These are phyloP conservation scores for Montipora efflorescens DNA, from an alignment of 64 coral and sea anemone genomes.

Conservation along the genomic window DNA sequence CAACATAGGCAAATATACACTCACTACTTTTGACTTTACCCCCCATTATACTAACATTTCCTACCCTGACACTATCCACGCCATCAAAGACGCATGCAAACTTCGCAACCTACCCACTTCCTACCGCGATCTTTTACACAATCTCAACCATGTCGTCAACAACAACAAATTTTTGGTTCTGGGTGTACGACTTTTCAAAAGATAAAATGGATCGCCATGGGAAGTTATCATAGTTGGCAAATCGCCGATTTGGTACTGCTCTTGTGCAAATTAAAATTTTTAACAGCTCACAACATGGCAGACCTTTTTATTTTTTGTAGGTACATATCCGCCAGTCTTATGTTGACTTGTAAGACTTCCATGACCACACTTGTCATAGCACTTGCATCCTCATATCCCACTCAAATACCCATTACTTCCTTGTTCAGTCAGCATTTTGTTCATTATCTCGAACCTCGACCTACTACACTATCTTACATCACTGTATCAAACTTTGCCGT, in stretches of 20 bases:
- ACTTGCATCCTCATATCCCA: neutral
- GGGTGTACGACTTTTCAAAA: neutral
- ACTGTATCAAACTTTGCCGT: too few relatives aligned
- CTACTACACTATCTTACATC: too few relatives aligned
- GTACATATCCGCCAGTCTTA: neutral
- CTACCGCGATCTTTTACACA: slow-evolving; percentile 12
- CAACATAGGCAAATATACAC: neutral
- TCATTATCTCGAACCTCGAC: neutral
- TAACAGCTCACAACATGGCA: neutral
- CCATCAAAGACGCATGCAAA: neutral
- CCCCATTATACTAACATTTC: too few relatives aligned
- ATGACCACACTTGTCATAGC: neutral
- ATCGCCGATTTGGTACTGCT: neutral
- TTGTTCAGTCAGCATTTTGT: neutral
- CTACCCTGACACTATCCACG: too few relatives aligned
- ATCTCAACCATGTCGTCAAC: slow-evolving; percentile 30
- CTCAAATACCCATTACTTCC: slow-evolving; percentile 47
- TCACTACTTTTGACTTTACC: too few relatives aligned
- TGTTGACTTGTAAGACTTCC: neutral
- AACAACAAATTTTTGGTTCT: neutral
- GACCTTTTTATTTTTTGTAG: neutral
- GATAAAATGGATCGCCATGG: slow-evolving; percentile 6
- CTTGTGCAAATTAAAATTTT: neutral
- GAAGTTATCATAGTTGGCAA: neutral
- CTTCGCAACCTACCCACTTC: neutral